Evolutionary conservation across 2,797 vertebrate species (phyloP).

Genomic region (Acipenser ruthenus): DNA sequence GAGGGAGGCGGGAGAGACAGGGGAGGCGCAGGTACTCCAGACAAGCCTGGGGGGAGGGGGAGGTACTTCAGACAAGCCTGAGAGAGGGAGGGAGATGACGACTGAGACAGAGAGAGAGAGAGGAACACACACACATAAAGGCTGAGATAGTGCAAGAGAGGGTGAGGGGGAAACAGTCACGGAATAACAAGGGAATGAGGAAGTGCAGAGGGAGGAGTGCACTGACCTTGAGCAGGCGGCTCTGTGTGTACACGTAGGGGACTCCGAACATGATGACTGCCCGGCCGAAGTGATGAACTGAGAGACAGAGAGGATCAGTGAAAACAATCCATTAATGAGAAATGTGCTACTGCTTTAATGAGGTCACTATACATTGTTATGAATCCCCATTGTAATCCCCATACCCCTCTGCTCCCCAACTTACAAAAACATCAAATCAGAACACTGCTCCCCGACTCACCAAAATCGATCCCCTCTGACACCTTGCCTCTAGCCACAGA

Average conservation of each 20-base stretch:
- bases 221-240: conserved; percentile 85
- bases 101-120: no score
- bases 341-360: no score
- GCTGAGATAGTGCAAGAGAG: not conserved
- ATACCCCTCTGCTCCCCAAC: not conserved
- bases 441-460: conserved; percentile 44
- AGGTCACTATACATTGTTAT: no score
- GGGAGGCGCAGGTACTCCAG: no score
- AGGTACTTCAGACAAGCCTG: no score
- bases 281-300: conserved; percentile 86
- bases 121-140: no score
- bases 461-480: conserved; percentile 85
- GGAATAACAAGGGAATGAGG: not conserved
- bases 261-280: conserved; percentile 93
- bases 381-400: not conserved
- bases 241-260: conserved; percentile 91
- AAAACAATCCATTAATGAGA: not conserved
- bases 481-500: conserved; percentile 89
- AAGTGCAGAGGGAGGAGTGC: no score
- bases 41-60: no score
- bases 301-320: not conserved
- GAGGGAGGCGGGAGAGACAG: no score
- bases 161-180: not conserved
- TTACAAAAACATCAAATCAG: no score
- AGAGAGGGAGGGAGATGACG: no score